Evolutionary conservation across 2,113 vertebrate genomes (phyloP), one percentile per base, ranked within the genome.

Genomic region (Heterotis niloticus): DNA sequence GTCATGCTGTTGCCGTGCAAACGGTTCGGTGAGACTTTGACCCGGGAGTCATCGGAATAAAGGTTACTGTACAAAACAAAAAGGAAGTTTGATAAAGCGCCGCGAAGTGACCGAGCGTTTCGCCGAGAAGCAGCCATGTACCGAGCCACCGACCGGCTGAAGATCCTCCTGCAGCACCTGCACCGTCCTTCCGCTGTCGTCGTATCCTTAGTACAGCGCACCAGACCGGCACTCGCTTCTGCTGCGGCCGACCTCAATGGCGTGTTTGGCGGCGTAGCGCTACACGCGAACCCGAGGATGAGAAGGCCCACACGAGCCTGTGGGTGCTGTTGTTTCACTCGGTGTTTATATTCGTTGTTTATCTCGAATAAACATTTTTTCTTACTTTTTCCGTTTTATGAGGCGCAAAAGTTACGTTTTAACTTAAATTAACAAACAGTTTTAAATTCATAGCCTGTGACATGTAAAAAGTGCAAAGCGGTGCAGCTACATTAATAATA

Each of bases 191-290:
- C 75, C 0, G 52, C 69, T 0, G 18, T 0, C 9, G 66, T 92
- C 51, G 93, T 94, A 94, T 94, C 92, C 90, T 92, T 89, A 78
- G 9, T 18, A 64, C 18, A 11, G 9, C 64, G 23, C 64, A 20
- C 23, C 23, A n/a, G 59, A 20, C 10, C 28, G 60, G 17, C 51
- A 9, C 0, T 44, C 14, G 5, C 24, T 13, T 44, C 18, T n/a
- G 17, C 23, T 66, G 64, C 13, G 1, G 13, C 51, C 4, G 67
- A 10, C 44, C 12, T 20, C 20, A n/a, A 64, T 24, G 28, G 52
- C 24, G 52, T 59, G 54, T 17, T 24, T 7, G 28, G 17, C 20
- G 18, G 1, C 62, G 5, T n/a, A 70, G 0, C 0, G 5, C 0
- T 20, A 1, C 65, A 11, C 51, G 65, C 1, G 0, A 24, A 56